Base-by-base conservation (phyloP, 2,797 vertebrate species). In the Oreortyx pictus region DNA sequence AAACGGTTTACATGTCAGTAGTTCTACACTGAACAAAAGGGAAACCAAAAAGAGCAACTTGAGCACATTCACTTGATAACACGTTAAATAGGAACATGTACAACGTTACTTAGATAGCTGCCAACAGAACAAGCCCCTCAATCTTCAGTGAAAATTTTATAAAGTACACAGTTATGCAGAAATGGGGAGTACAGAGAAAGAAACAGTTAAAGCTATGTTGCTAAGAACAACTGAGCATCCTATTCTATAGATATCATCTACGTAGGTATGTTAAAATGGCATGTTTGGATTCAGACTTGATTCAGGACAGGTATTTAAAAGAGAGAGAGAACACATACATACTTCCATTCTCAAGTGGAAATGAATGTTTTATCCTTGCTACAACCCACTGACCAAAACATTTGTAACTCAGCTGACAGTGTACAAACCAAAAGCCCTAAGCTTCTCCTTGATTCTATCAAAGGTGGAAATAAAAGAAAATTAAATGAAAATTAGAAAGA, bases 41-140 rank as follows among this genome's bases (percentile, higher is more conserved):
- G 31, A 93, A 91, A 80, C 76, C 52, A 90, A 72, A 84, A 86
- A 72, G 52, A 89, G 20, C n/a, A 60, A 43, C 49, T 52, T 65
- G 16, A 84, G 76, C 39, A 76, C 57, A 77, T 7, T 70, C 1
- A 4, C n/a, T 79, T 67, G 54, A 23, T 39, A 49, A 81, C 23
- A 61, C 3, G 50, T 16, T 60, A 31, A 74, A 76, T 0, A 57
- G 76, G 54, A 89, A 93, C 72, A 82, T 61, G 62, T 8, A 68
- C 76, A 29, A 67, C 16, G 14, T 31, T 7, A 61, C 29, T 93
- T 61, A 31, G 46, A 78, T 71, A 68, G 33, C 44, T 79, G 64
- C 47, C 44, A 81, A 44, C 35, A 92, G 56, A 62, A 74, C 46
- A 88, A 88, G 54, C 16, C 35, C 84, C 71, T 70, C 68, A 61